These are phyloP conservation scores for Melikaiella ostensackeni DNA, from an alignment of 2,888 invertebrate species.

Conservation along the genomic window DNA sequence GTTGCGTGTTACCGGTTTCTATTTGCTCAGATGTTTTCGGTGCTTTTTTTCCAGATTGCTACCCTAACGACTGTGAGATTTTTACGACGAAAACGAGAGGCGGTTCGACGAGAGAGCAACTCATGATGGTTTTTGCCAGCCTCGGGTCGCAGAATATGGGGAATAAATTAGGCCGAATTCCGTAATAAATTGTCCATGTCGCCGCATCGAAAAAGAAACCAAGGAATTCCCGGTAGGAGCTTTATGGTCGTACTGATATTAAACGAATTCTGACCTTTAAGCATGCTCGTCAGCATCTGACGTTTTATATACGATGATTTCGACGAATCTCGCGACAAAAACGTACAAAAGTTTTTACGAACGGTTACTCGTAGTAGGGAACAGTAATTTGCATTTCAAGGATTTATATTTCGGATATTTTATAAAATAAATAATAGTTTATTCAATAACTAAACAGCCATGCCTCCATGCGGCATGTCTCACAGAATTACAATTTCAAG, in stretches of 20 bases:
- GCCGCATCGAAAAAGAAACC: constrained; percentile 48
- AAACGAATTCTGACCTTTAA: constrained; percentile 38
- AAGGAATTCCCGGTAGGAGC: constrained; percentile 55
- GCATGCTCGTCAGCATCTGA: constrained; percentile 27
- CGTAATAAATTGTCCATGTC: constrained; percentile 44
- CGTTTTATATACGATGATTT: constrained; percentile 25
- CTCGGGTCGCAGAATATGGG: constrained; percentile 52
- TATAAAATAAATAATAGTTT: too few relatives aligned
- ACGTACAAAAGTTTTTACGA: neutral
- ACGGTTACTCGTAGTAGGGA: too few relatives aligned
- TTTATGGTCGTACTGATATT: constrained; percentile 52
- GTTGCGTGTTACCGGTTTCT: constrained; percentile 18
- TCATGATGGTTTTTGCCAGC: constrained; percentile 42
- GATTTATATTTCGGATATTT: neutral
- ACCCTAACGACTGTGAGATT: constrained; percentile 35
- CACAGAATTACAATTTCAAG: too few relatives aligned
- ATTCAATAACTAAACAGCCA: too few relatives aligned
- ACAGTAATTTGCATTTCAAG: neutral
- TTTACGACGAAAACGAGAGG: constrained; percentile 40
- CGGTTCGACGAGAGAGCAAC: constrained; percentile 28
- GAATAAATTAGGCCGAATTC: constrained; percentile 56
- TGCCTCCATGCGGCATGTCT: too few relatives aligned
- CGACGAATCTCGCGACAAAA: neutral
- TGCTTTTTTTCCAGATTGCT: constrained; percentile 5
- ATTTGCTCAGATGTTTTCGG: constrained; percentile 12